Percentiles rank a stretch among this genome's conserved stretches.
These are phyloP conservation scores for Hydriomena furcata DNA, from an alignment of 2,888 invertebrate species.

Conservation along the genomic window DNA sequence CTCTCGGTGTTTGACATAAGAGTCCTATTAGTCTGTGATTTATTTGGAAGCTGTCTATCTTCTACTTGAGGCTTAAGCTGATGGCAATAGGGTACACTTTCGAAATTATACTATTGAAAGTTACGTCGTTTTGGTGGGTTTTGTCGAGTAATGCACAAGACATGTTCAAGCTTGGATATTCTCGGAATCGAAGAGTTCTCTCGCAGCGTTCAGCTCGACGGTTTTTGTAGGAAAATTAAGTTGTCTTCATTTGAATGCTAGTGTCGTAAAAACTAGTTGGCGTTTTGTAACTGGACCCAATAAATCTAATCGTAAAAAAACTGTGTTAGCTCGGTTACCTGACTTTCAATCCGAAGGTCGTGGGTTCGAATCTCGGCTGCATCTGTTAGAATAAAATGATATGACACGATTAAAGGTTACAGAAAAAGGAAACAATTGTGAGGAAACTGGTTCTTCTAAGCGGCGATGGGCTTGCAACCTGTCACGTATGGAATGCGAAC, in stretches of 20 bases:
- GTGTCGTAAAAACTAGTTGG: background rate
- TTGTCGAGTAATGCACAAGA: constrained; percentile 61
- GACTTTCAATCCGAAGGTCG: too few species aligned
- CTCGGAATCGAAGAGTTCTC: constrained; percentile 65
- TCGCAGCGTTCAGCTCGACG: constrained; percentile 50
- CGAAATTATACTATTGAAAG: constrained; percentile 1
- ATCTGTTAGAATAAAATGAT: too few species aligned
- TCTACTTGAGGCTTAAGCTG: constrained; percentile 9
- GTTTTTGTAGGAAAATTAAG: constrained; percentile 62
- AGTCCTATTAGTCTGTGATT: constrained; percentile 59
- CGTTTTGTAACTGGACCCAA: constrained; percentile 2
- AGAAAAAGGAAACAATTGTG: too few species aligned
- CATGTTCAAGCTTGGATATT: constrained; percentile 63
- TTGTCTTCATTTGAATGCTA: constrained; percentile 55
- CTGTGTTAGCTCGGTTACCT: too few species aligned
- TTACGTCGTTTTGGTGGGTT: constrained; percentile 8
- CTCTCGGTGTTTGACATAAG: constrained; percentile 62
- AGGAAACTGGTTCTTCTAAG: too few species aligned
- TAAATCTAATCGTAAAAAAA: background rate
- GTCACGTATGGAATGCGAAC: too few species aligned
- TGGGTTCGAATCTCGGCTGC: too few species aligned
- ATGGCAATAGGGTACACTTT: constrained; percentile 28
- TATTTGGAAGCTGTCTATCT: constrained; percentile 20
- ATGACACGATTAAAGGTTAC: too few species aligned
- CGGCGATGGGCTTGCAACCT: too few species aligned